Evolutionary conservation across 2,113 vertebrate genomes (phyloP).

Genomic region (Lagopus leucura): DNA sequence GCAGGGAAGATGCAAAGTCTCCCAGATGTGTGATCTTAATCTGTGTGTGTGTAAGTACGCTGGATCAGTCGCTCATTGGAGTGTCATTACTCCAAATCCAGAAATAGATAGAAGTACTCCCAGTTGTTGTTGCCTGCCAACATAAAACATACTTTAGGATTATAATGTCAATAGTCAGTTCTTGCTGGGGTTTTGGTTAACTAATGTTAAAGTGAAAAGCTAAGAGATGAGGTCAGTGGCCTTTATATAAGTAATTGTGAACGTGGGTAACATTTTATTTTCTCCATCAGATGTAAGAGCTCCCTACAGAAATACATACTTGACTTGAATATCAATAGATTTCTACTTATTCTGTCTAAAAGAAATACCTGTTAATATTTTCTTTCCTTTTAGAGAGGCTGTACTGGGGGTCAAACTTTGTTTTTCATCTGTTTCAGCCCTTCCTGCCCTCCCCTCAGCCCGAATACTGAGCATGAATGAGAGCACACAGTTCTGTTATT

Average conservation of each 20-base stretch:
- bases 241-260: conserved; percentile 67
- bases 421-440: neutral
- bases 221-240: conserved; percentile 60
- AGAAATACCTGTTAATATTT: neutral
- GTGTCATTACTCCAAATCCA: conserved; percentile 53
- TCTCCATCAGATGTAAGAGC: conserved; percentile 44
- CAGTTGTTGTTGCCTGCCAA: conserved; percentile 54
- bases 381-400: neutral
- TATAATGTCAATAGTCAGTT: conserved; percentile 59
- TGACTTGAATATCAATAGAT: conserved; percentile 53
- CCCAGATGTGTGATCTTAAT: neutral
- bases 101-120: conserved; percentile 47
- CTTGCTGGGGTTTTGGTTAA: conserved; percentile 64
- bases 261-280: conserved; percentile 69
- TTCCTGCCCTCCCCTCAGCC: neutral
- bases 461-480: neutral
- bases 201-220: conserved; percentile 41
- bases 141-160: conserved; percentile 61
- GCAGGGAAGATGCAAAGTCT: neutral
- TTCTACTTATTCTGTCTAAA: conserved; percentile 5
- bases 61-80: conserved; percentile 26
- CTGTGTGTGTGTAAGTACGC: neutral
- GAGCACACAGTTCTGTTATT: neutral
- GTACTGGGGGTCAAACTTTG: neutral
- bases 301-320: conserved; percentile 56